These are phyloP conservation scores for Lottia gigantea DNA, from an alignment of 2,888 invertebrate species.

Conservation along the genomic window DNA sequence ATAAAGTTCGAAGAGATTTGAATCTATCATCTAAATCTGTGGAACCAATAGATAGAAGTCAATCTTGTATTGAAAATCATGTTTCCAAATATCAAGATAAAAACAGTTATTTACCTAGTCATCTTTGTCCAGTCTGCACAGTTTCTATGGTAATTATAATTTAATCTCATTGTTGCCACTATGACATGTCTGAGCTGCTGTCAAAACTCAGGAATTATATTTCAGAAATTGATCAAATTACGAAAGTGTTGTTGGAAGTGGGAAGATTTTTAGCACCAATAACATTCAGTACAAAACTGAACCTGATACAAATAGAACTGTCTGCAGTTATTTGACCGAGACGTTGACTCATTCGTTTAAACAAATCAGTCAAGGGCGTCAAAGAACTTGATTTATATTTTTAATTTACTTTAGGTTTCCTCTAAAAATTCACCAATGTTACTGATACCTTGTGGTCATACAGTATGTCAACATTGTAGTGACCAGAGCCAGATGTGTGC, in stretches of 20 bases:
- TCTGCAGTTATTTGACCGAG: too few relatives aligned
- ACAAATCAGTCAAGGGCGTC: too few relatives aligned
- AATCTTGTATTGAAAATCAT: neutral
- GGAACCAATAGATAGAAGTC: neutral
- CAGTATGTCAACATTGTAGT: constrained; percentile 40
- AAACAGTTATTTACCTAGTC: constrained; percentile 34
- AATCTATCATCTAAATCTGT: constrained; percentile 18
- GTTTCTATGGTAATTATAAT: constrained; percentile 40
- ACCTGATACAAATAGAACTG: too few relatives aligned
- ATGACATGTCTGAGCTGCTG: neutral
- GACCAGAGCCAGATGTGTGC: constrained; percentile 40
- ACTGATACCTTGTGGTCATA: constrained; percentile 55
- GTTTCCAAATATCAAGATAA: neutral
- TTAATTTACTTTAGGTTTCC: constrained; percentile 33
- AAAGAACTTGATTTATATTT: too few relatives aligned
- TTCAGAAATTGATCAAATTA: neutral
- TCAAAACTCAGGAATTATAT: neutral
- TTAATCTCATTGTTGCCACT: too few relatives aligned
- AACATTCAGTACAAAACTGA: too few relatives aligned
- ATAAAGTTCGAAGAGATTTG: constrained; percentile 44
- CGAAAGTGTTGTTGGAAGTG: too few relatives aligned
- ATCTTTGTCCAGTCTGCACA: constrained; percentile 42
- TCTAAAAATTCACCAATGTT: constrained; percentile 41
- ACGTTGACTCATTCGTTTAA: too few relatives aligned
- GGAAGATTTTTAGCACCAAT: too few relatives aligned